phyloP scores from a whole-genome alignment of 1,140 invertebrate genomes.

The Dendroctonus ponderosae region DNA sequence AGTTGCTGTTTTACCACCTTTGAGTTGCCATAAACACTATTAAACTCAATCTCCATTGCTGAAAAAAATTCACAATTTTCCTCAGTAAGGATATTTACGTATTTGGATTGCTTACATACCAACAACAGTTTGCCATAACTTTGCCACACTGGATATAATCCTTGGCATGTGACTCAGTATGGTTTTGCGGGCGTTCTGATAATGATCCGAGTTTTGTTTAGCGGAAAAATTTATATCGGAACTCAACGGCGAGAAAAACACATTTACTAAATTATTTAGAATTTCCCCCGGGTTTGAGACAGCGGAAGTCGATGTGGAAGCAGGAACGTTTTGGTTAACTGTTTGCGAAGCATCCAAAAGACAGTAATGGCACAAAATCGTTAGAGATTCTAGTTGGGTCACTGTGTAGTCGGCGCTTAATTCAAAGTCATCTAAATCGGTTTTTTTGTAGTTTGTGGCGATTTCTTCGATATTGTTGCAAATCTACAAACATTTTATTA shows the following conservation, averaged over 20 bases:
- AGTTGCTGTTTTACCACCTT: conserved; percentile 75
- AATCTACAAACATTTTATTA: conserved; percentile 47
- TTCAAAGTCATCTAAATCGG: conserved; percentile 41
- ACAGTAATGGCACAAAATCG: conserved; percentile 83
- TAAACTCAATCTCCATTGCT: conserved; percentile 51
- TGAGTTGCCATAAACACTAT: conserved; percentile 59
- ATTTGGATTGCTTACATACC: conserved; percentile 35
- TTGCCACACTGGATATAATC: conserved; percentile 75
- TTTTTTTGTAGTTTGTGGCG: conserved; percentile 46
- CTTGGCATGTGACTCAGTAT: conserved; percentile 78
- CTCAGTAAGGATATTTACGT: not conserved
- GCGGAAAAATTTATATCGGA: conserved; percentile 39
- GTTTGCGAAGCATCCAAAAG: conserved; percentile 70
- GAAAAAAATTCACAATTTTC: not conserved
- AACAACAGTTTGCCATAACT: conserved; percentile 74
- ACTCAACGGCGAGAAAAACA: conserved; percentile 58
- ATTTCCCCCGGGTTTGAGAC: conserved; percentile 66
- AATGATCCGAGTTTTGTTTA: conserved; percentile 52
- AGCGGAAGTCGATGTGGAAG: conserved; percentile 47
- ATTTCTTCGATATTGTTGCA: conserved; percentile 78
- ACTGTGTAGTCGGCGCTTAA: conserved; percentile 73
- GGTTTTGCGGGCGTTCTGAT: conserved; percentile 67
- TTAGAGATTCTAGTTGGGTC: conserved; percentile 77
- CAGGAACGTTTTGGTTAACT: conserved; percentile 60
- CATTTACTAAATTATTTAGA: conserved; percentile 80